Evolutionary conservation across 2,797 vertebrate genomes (phyloP), one percentile per base, ranked within the genome.

Genomic region (Siniperca obscura): DNA sequence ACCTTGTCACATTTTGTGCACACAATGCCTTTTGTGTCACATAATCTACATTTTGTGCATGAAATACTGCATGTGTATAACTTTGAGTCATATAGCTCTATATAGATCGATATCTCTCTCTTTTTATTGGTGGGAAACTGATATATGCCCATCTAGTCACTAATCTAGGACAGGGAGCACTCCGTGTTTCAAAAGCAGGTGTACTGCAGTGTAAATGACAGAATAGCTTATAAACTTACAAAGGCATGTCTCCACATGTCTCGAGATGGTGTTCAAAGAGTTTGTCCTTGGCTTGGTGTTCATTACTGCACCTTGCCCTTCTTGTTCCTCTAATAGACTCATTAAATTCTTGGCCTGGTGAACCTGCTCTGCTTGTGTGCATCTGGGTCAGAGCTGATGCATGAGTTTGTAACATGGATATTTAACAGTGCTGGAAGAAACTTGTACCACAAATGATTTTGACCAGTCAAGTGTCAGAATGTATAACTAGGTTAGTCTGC

Each of bases 321-420:
- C 80, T 70, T 64, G 48, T 79, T 89, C 56, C 9, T 86, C 50
- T 10, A 27, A 61, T 7, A 19, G 38, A 25, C 61, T 65, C 44
- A 62, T 73, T 86, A 56, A 77, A 72, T 62, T 44, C 25, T 61
- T 25, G 53, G 73, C 76, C 48, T 40, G 86, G 75, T 68, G 25
- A 80, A 91, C 85, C 84, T 77, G 86, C 78, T 87, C 79, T 53
- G 60, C 78, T 10, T 69, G 76, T 30, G 74, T 70, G 48, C 46
- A 76, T 81, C 67, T 85, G 72, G 59, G 30, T 68, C 61, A 77
- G 25, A 70, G 52, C 61, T 71, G 72, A 80, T 27, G 16, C 14
- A 46, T 0, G 25, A 71, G 48, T 74, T 46, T 34, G 46, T 10
- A 75, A 12, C 55, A 36, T 12, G 25, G 11, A 59, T 55, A 38